A percentile compares a stretch with the other conserved stretches of the same genome.
These are phyloP conservation scores for Melinopterus prodromus DNA, from an alignment of 2,888 invertebrate species.

Conservation along the genomic window DNA sequence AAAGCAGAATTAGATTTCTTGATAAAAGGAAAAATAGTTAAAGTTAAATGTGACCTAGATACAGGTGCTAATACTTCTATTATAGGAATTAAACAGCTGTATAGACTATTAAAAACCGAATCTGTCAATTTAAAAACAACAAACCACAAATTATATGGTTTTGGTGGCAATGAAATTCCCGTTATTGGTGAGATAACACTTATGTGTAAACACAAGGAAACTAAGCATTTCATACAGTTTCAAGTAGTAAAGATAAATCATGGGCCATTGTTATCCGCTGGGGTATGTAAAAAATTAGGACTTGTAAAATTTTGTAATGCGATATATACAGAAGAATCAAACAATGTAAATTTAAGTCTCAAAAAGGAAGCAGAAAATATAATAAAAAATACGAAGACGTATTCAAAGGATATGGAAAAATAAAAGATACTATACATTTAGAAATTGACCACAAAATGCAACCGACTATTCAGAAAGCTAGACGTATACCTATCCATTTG, in stretches of 20 bases:
- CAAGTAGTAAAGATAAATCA: conserved; percentile 11
- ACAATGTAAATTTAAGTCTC: neutral
- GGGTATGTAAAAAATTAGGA: conserved; percentile 9
- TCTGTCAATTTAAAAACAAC: neutral
- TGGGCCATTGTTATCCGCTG: conserved; percentile 13
- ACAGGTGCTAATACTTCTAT: conserved; percentile 9
- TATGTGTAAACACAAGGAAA: conserved; percentile 1
- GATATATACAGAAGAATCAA: neutral
- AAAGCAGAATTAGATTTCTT: conserved; percentile 6
- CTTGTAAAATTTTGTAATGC: conserved; percentile 20
- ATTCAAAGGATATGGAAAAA: neutral
- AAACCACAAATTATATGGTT: conserved; percentile 13
- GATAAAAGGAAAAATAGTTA: neutral
- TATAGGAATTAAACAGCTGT: conserved; percentile 5
- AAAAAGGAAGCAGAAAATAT: neutral
- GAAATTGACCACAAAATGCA: conserved; percentile 30
- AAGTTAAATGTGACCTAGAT: neutral
- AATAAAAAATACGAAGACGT: conserved; percentile 5
- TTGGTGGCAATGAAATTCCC: conserved; percentile 14
- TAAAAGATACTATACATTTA: conserved; percentile 29
- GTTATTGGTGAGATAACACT: conserved; percentile 9
- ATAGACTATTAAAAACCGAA: conserved; percentile 12
- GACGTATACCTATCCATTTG: conserved; percentile 7
- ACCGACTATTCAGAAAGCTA: conserved; percentile 30
- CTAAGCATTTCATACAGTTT: neutral